These are phyloP conservation scores for Parazoanthus darwini DNA, from an alignment of 92 coral and sea anemone species.

Conservation along the genomic window DNA sequence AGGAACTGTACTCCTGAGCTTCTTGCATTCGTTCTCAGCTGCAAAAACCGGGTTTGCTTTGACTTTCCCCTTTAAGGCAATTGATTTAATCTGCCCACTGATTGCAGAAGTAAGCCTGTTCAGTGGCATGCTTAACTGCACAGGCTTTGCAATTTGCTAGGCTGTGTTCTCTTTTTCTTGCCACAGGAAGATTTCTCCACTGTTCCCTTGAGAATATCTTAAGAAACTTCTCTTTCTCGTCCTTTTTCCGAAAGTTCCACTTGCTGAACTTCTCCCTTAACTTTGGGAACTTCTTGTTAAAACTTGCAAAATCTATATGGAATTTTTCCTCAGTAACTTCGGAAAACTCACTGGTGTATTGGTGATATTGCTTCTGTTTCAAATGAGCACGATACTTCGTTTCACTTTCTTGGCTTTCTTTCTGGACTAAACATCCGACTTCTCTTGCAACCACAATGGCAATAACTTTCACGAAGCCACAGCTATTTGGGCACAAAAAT, in stretches of 20 bases:
- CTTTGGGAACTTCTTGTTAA: constrained; percentile 55
- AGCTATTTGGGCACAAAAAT: constrained; percentile 66
- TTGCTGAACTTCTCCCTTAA: constrained; percentile 46
- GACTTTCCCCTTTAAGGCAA: constrained; percentile 53
- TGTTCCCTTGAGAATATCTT: constrained; percentile 51
- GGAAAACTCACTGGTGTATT: constrained; percentile 23
- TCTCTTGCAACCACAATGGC: constrained; percentile 51
- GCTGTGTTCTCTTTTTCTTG: constrained; percentile 50
- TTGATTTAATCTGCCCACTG: constrained; percentile 37
- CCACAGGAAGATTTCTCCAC: constrained; percentile 46
- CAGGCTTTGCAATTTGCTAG: constrained; percentile 54
- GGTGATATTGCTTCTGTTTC: constrained; percentile 51
- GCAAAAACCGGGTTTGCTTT: constrained; percentile 42
- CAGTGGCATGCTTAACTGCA: constrained; percentile 46
- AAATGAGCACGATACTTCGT: constrained; percentile 58
- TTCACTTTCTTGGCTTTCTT: constrained; percentile 45
- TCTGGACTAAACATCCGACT: constrained; percentile 27
- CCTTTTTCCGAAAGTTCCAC: constrained; percentile 58
- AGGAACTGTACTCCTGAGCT: constrained; percentile 4
- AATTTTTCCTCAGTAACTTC: constrained; percentile 46
- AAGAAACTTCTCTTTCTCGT: constrained; percentile 51
- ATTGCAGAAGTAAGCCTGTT: constrained; percentile 53
- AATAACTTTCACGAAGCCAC: constrained; percentile 59
- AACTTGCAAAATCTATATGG: constrained; percentile 29
- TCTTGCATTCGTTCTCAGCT: constrained; percentile 35